Percentiles rank a stretch among this genome's conserved stretches.
Evolutionary conservation across 2,113 vertebrate genomes (phyloP).

Genomic region (Leptobrachium leishanense): DNA sequence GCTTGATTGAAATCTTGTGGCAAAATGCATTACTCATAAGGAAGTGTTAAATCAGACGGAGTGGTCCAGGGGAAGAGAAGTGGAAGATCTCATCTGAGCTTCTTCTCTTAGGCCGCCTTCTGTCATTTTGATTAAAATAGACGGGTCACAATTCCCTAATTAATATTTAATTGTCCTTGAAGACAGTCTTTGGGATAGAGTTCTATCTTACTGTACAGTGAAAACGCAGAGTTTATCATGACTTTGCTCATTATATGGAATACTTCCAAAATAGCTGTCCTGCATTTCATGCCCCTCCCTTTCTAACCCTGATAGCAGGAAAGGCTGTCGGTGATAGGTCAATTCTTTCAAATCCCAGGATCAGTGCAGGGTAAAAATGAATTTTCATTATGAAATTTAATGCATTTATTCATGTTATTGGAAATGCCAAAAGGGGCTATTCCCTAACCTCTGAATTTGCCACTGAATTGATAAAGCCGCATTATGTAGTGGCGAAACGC

Average conservation of each 20-base stretch:
- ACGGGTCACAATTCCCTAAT: slow-evolving; percentile 13
- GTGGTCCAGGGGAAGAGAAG: neutral
- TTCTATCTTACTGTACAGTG: slow-evolving; percentile 5
- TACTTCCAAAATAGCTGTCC: neutral
- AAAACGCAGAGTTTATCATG: neutral
- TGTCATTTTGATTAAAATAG: slow-evolving; percentile 7
- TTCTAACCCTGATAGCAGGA: too few relatives aligned
- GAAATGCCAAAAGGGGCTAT: too few relatives aligned
- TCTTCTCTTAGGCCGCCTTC: neutral
- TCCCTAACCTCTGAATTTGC: too few relatives aligned
- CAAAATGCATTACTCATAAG: neutral
- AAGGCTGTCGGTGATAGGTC: too few relatives aligned
- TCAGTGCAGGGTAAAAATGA: too few relatives aligned
- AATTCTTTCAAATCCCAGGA: too few relatives aligned
- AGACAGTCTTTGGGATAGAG: neutral
- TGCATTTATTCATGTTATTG: too few relatives aligned
- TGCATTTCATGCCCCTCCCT: neutral
- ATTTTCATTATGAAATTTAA: too few relatives aligned
- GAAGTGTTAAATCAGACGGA: slow-evolving; percentile 1
- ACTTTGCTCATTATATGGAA: neutral
- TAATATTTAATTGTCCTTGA: slow-evolving; percentile 33
- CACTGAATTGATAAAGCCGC: too few relatives aligned
- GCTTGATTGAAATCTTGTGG: neutral
- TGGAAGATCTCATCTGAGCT: neutral
- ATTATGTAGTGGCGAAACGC: too few relatives aligned